Evolutionary conservation across 2,797 vertebrate genomes (phyloP).

Genomic region (Macropus fuliginosus): DNA sequence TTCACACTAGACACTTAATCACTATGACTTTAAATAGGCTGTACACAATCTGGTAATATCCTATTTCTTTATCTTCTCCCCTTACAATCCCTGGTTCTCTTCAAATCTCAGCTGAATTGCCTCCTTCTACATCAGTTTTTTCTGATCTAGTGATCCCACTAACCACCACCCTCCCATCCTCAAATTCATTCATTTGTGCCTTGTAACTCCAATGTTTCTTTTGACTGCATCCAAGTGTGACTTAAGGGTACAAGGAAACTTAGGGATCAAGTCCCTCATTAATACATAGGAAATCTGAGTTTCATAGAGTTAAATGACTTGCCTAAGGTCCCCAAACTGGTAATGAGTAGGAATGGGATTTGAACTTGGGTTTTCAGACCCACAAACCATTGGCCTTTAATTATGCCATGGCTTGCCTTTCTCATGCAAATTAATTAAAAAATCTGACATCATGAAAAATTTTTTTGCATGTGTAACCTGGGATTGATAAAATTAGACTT

Average conservation of each 20-base stretch:
- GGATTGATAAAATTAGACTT: neutral
- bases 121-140: neutral
- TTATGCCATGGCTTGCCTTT: neutral
- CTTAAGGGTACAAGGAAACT: neutral
- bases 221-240: neutral
- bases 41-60: neutral
- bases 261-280: neutral
- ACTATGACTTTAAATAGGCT: neutral
- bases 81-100: neutral
- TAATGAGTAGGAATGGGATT: neutral
- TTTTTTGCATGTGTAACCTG: neutral
- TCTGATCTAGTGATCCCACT: neutral
- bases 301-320: neutral
- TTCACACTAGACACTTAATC: neutral
- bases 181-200: neutral
- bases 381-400: neutral
- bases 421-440: neutral
- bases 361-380: neutral
- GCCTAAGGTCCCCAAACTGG: neutral
- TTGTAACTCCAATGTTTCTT: neutral
- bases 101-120: neutral
- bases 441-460: neutral
- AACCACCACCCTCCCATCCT: neutral
- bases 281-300: neutral
- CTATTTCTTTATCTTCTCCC: neutral